phyloP scores from a whole-genome alignment of 2,888 invertebrate genomes.

The Drosophila koepferae region DNA sequence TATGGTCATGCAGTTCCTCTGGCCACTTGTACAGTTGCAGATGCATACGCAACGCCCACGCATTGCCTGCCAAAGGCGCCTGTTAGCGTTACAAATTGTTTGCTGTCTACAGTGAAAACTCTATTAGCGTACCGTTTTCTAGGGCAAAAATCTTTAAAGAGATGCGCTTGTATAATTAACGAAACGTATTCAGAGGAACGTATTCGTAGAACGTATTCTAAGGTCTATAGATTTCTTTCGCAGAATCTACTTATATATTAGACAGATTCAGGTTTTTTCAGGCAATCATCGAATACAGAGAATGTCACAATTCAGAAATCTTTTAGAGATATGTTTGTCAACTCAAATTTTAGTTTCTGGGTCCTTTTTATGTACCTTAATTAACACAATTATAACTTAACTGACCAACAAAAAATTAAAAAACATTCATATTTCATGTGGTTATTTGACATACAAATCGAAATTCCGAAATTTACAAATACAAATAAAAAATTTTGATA shows the following conservation, averaged over 20 bases:
- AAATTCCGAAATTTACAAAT: background rate
- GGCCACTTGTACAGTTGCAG: constrained; percentile 50
- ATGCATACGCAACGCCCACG: constrained; percentile 41
- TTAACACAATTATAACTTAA: too few species aligned
- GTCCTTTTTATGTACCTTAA: background rate
- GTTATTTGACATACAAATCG: background rate
- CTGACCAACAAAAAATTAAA: background rate
- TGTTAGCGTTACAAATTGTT: background rate
- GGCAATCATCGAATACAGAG: background rate
- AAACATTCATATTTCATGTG: background rate
- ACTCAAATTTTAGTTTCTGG: background rate
- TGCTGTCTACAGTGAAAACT: background rate
- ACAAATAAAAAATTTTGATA: background rate
- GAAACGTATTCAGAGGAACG: background rate
- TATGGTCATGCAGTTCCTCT: constrained; percentile 3
- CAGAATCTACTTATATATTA: background rate
- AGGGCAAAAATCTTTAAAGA: background rate
- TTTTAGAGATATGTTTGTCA: background rate
- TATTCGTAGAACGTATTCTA: background rate
- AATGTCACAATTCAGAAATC: background rate
- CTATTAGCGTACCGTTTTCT: background rate
- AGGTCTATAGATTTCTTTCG: background rate
- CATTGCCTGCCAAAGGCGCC: constrained; percentile 19
- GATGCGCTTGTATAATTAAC: background rate
- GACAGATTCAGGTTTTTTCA: background rate